phyloP scores from a whole-genome alignment of 30 jellyfish, hydroid and myxozoan genomes.

The Turritopsis rubra region DNA sequence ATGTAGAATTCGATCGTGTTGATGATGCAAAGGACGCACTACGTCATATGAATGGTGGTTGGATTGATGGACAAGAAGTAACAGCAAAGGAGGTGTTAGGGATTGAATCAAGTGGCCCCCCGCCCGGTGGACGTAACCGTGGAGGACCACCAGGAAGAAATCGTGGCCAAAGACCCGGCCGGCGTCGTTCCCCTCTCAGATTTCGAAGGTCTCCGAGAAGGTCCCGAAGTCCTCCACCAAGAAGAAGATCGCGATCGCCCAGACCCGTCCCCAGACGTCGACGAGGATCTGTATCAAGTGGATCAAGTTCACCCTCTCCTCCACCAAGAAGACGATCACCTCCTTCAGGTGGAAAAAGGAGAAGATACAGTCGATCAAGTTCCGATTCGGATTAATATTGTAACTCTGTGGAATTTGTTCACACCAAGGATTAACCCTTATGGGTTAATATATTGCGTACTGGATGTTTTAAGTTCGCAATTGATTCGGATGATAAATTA shows the following conservation, averaged over 20 bases:
- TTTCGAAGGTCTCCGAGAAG: conserved; percentile 50
- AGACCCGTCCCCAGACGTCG: conserved; percentile 58
- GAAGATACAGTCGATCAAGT: conserved; percentile 85
- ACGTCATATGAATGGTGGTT: conserved; percentile 96
- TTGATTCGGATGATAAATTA: no score
- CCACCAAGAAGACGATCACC: conserved; percentile 69
- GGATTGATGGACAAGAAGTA: conserved; percentile 98
- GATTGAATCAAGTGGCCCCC: conserved; percentile 28
- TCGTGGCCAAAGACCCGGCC: conserved; percentile 31
- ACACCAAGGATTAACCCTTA: not conserved
- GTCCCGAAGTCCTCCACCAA: conserved; percentile 60
- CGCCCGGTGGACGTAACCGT: conserved; percentile 25
- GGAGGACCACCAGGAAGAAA: conserved; percentile 16
- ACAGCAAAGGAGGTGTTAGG: conserved; percentile 85
- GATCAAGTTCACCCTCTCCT: conserved; percentile 51
- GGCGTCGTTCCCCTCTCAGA: conserved; percentile 82
- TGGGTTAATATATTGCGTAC: not conserved
- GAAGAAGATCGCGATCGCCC: conserved; percentile 36
- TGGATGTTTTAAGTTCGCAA: not conserved
- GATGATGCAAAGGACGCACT: conserved; percentile 88
- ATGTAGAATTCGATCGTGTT: conserved; percentile 67
- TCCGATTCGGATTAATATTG: conserved; percentile 55
- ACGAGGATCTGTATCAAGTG: conserved; percentile 66
- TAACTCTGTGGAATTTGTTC: not conserved
- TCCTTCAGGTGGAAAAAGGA: conserved; percentile 65